Percentiles rank a stretch among this genome's conserved stretches.
Evolutionary conservation across 2,888 invertebrate species (phyloP).

Genomic region (Eupithecia dodoneata): DNA sequence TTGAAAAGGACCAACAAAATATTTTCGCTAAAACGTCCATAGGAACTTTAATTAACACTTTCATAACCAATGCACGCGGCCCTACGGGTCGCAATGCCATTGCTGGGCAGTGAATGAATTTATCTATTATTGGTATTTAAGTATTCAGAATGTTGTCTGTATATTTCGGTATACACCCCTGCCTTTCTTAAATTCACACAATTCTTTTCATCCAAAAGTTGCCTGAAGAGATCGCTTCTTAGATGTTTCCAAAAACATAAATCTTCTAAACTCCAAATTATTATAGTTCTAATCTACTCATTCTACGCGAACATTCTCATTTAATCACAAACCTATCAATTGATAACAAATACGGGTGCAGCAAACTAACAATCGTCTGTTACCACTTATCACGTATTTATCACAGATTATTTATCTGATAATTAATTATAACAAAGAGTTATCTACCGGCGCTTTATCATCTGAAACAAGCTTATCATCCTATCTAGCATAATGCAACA

Average conservation of each 20-base stretch:
- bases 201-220: too few relatives aligned
- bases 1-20: background rate
- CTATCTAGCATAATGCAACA: background rate
- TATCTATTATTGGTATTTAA: too few relatives aligned
- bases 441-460: constrained; percentile 5
- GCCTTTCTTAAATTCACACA: too few relatives aligned
- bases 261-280: too few relatives aligned
- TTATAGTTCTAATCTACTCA: too few relatives aligned
- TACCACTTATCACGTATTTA: constrained; percentile 7
- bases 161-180: too few relatives aligned
- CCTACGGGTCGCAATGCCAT: too few relatives aligned
- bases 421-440: constrained; percentile 3
- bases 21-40: background rate
- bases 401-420: constrained; percentile 10
- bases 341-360: constrained; percentile 2
- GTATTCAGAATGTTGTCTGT: too few relatives aligned
- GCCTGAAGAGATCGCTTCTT: too few relatives aligned
- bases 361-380: background rate
- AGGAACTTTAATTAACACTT: background rate
- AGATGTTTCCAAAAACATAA: too few relatives aligned
- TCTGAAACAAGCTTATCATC: background rate
- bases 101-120: too few relatives aligned
- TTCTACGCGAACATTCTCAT: background rate
- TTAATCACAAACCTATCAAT: background rate
- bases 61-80: too few relatives aligned